Conservation (phyloP, 2,113 vertebrate genomes). For the Calypte anna region DNA sequence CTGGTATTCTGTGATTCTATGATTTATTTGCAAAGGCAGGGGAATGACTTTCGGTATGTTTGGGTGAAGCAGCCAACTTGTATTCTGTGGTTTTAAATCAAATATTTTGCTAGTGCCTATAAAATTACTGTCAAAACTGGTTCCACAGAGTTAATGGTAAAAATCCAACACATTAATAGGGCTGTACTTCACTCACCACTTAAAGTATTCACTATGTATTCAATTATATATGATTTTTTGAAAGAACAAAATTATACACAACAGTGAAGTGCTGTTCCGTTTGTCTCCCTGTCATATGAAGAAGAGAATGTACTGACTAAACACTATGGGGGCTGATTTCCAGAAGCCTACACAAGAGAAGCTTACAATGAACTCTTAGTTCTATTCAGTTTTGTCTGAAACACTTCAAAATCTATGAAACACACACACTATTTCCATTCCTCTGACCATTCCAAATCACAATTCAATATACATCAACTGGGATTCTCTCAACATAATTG, state of each 20-base stretch:
- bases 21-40: background rate
- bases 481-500: slow-evolving; percentile 26
- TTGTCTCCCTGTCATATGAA: background rate
- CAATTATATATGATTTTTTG: background rate
- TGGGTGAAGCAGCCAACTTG: background rate
- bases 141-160: background rate
- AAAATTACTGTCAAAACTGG: background rate
- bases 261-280: background rate
- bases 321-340: background rate
- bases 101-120: background rate
- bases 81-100: background rate
- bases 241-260: background rate
- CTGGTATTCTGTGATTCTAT: too few species aligned
- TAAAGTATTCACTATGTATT: background rate
- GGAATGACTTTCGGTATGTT: background rate
- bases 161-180: background rate
- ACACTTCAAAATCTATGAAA: background rate
- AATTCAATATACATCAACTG: background rate
- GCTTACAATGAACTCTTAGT: background rate
- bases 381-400: background rate
- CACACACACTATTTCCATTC: background rate
- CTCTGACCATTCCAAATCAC: slow-evolving; percentile 15
- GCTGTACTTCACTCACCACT: background rate
- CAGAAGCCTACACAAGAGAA: background rate
- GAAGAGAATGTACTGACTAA: background rate